Evolutionary conservation across 2,888 invertebrate genomes (phyloP).

Genomic region (Melanchra persicariae): DNA sequence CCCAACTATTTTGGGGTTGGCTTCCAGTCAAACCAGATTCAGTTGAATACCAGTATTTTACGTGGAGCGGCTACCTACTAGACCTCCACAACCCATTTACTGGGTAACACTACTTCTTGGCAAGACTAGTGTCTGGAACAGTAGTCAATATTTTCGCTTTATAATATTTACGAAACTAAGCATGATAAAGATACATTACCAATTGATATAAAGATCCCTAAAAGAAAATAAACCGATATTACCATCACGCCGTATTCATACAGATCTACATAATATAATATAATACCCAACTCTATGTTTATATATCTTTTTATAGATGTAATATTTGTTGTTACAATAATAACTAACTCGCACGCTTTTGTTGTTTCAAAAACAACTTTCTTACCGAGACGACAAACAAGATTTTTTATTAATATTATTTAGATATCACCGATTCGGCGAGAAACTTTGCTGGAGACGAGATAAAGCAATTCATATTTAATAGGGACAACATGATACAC

Average conservation of each 20-base stretch:
- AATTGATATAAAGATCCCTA: background rate
- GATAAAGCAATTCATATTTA: constrained; percentile 62
- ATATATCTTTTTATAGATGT: constrained; percentile 28
- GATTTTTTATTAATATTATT: constrained; percentile 62
- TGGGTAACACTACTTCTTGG: no score
- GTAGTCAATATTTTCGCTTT: background rate
- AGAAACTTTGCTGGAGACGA: constrained; percentile 44
- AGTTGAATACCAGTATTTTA: no score
- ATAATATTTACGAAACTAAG: background rate
- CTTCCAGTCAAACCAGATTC: no score
- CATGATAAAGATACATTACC: background rate
- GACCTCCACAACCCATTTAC: no score
- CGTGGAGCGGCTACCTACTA: no score
- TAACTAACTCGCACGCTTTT: constrained; percentile 24
- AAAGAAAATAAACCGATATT: background rate
- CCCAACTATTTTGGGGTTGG: no score
- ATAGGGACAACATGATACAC: constrained; percentile 24
- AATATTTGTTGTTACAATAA: constrained; percentile 27
- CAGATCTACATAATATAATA: constrained; percentile 4
- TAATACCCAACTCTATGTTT: background rate
- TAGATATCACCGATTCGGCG: constrained; percentile 50
- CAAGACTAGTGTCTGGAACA: no score
- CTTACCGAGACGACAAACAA: constrained; percentile 49
- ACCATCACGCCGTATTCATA: constrained; percentile 8
- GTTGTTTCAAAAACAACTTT: constrained; percentile 42